Evolutionary conservation across 1,140 invertebrate species (phyloP).

Genomic region (Bombus huntii): DNA sequence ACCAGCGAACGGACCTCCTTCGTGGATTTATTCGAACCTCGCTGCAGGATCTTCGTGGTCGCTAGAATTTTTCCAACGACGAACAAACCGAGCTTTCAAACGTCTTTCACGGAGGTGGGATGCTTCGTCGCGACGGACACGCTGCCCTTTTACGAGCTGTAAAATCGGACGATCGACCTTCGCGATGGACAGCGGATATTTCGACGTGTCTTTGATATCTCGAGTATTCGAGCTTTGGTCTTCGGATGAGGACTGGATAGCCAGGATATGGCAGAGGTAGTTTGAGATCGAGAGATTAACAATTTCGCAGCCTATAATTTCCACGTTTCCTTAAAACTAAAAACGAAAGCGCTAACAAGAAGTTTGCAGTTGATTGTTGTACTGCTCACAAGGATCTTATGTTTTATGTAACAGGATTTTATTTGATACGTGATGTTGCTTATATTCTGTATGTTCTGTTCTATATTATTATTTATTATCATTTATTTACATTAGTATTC

Average conservation of each 20-base stretch:
- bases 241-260: background rate
- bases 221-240: background rate
- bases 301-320: background rate
- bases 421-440: too few relatives aligned
- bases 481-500: too few relatives aligned
- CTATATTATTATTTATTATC: too few relatives aligned
- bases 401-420: too few relatives aligned
- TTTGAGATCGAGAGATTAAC: background rate
- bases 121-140: background rate
- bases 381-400: too few relatives aligned
- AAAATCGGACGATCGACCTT: background rate
- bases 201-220: background rate
- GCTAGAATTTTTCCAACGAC: conserved; percentile 33
- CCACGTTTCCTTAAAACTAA: too few relatives aligned
- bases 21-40: conserved; percentile 57
- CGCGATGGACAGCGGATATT: background rate
- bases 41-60: conserved; percentile 21
- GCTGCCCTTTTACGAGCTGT: too few relatives aligned
- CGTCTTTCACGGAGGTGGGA: background rate
- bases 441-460: too few relatives aligned
- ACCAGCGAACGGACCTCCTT: conserved; percentile 43
- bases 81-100: background rate
- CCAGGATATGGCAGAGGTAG: background rate
- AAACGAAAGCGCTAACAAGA: too few relatives aligned
- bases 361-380: too few relatives aligned